These are phyloP conservation scores for Rhynchonema sp. DNA, from an alignment of 2,888 invertebrate genomes.

Conservation along the genomic window DNA sequence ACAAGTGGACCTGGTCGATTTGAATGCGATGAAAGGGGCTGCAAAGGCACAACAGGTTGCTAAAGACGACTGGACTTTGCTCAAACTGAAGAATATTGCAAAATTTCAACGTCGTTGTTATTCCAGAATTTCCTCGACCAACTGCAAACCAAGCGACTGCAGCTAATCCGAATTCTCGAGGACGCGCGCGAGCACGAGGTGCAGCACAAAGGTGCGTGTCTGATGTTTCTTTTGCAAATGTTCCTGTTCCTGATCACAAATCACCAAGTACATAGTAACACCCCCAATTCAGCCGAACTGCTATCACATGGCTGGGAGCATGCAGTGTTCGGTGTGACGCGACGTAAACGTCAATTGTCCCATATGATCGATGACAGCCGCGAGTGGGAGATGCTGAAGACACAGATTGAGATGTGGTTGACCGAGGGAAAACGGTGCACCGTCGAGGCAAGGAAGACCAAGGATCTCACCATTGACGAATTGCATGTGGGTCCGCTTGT, in stretches of 20 bases:
- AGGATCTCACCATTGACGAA: slow-evolving; percentile 4
- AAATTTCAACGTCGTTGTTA: too few species aligned
- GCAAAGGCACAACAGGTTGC: slow-evolving; percentile 4
- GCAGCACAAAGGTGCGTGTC: slow-evolving; percentile 7
- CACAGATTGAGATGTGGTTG: slow-evolving; percentile 81
- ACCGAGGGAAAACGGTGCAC: slow-evolving; percentile 26
- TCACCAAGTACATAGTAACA: neutral
- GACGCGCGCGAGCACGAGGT: slow-evolving; percentile 3
- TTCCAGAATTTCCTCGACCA: slow-evolving; percentile 7
- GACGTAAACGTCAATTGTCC: slow-evolving; percentile 63
- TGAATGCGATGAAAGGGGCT: slow-evolving; percentile 3
- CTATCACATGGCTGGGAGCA: slow-evolving; percentile 74
- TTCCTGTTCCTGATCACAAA: neutral
- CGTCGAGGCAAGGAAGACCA: neutral
- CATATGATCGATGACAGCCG: slow-evolving; percentile 81
- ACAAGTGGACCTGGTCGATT: slow-evolving; percentile 4
- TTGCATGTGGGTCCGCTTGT: neutral
- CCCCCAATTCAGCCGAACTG: slow-evolving; percentile 46
- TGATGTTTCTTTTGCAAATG: slow-evolving; percentile 10
- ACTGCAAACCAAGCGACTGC: slow-evolving; percentile 5
- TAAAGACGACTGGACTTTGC: neutral
- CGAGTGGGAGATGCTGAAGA: slow-evolving; percentile 65
- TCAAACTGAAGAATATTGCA: neutral
- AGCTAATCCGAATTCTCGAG: slow-evolving; percentile 7
- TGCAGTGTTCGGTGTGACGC: slow-evolving; percentile 52